Base-by-base conservation (phyloP, 2,888 invertebrate species). In the Cynaeus angustus region DNA sequence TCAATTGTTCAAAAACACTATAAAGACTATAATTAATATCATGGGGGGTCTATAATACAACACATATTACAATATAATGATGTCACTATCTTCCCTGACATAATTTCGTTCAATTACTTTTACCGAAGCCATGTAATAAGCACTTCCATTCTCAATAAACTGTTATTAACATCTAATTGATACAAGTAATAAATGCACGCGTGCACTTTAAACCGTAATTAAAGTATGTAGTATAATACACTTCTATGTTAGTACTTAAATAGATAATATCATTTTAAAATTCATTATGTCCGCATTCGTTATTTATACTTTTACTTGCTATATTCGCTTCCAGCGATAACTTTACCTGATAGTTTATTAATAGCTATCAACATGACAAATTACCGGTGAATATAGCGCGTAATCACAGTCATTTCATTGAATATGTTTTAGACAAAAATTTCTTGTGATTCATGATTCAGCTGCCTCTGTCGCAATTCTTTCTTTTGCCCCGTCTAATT, bases 401-500 rank as follows among this genome's bases (percentile, higher is more conserved):
- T 12, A 45, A 45, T 12, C 9, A 37, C 7, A 37, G 3, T 37
- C 12, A 41, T 41, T 41, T 41, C 10, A 41, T 41, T 41, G 41
- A 41, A 41, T 52, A 30, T 10, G 7, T 28, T 52, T 26, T 52
- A 7, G 5, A 45, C 1, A 52, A 52, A 12, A 52, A 16, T 50
- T 10, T 8, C 8, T n/a, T n/a, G n/a, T 30, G 10, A 10, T 12
- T 5, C 48, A 48, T 21, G 6, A 48, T 46, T 46, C 46, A 46
- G 46, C 46, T 46, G 38, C 38, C 30, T 30, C 56, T 5, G 52
- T 13, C 2, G 52, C 26, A 30, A 28, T 10, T 9, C 16, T 62
- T 21, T 50, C 50, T 50, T 62, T 62, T 52, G 41, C 21, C 33
- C 14, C 59, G 14, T 70, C 66, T 70, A 70, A 70, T 66, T 70